phyloP scores from a whole-genome alignment of 1,140 invertebrate genomes.

The Drosophila pseudoananassae region DNA sequence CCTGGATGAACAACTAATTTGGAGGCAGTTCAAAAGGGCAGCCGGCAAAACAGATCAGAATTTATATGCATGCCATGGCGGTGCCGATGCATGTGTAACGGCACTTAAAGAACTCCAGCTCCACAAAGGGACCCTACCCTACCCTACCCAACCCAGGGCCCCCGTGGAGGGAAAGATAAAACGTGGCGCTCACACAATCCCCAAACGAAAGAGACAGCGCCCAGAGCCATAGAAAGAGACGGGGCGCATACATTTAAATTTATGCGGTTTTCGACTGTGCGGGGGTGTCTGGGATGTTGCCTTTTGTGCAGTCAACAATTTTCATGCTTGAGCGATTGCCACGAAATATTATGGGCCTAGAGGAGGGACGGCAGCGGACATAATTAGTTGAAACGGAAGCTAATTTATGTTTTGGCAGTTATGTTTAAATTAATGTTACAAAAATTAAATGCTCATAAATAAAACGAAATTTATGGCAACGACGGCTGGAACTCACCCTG shows the following conservation, averaged over 20 bases:
- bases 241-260: constrained; percentile 61
- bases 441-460: constrained; percentile 84
- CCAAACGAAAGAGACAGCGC: constrained; percentile 9
- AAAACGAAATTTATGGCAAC: constrained; percentile 71
- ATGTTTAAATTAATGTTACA: constrained; percentile 84
- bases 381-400: constrained; percentile 84
- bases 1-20: constrained; percentile 81
- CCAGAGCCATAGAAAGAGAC: background rate
- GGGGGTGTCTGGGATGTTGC: constrained; percentile 58
- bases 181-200: constrained; percentile 47
- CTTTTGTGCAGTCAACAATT: constrained; percentile 82
- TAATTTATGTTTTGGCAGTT: constrained; percentile 84
- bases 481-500: constrained; percentile 12
- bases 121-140: background rate
- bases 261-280: constrained; percentile 51
- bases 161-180: constrained; percentile 59
- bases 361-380: constrained; percentile 33
- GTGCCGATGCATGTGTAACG: constrained; percentile 69
- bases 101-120: constrained; percentile 57
- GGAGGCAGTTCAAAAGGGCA: constrained; percentile 77
- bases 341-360: constrained; percentile 13
- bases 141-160: background rate
- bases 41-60: constrained; percentile 71
- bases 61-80: constrained; percentile 57
- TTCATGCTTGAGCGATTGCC: constrained; percentile 81